These are phyloP conservation scores for Sus scrofa DNA, from an alignment of 2,113 vertebrate species.

Conservation along the genomic window T2T-Sscrofa CM000814.6:27542001-27542500, in stretches of 20 bases:
- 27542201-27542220: background rate
- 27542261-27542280: slow-evolving; percentile 61
- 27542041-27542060: background rate
- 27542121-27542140: background rate
- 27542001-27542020: slow-evolving; percentile 7
- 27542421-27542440: background rate
- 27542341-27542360: background rate
- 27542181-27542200: slow-evolving; percentile 38
- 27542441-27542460: background rate
- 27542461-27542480: background rate
- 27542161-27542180: background rate
- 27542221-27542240: slow-evolving; percentile 20
- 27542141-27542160: background rate
- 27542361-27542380: background rate
- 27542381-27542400: background rate
- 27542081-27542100: background rate
- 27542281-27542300: slow-evolving; percentile 40
- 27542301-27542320: slow-evolving; percentile 24
- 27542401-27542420: background rate
- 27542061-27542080: background rate
- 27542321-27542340: background rate
- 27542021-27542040: slow-evolving; percentile 63
- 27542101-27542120: background rate
- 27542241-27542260: slow-evolving; percentile 41
- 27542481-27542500: background rate